Percentiles rank a stretch among this genome's conserved stretches.
These are phyloP conservation scores for Bradypodion pumilum DNA, from an alignment of 2,797 vertebrate species.

Conservation along the genomic window DNA sequence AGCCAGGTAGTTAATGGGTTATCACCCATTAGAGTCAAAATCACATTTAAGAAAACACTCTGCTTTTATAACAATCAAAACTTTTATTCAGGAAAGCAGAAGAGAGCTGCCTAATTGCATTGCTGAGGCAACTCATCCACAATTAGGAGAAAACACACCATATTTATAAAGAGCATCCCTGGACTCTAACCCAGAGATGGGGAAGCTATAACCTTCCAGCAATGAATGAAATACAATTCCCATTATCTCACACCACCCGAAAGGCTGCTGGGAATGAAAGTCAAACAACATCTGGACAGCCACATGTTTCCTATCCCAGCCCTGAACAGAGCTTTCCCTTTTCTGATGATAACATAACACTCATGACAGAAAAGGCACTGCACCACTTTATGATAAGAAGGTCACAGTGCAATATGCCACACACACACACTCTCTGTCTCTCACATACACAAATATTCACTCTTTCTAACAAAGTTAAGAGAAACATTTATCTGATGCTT, in stretches of 20 bases:
- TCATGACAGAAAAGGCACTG: constrained; percentile 27
- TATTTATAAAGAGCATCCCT: constrained; percentile 44
- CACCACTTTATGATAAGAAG: constrained; percentile 5
- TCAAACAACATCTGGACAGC: background rate
- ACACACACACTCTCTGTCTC: constrained; percentile 56
- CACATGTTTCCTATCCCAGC: background rate
- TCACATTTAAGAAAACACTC: constrained; percentile 19
- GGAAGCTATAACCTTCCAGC: background rate
- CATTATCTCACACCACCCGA: background rate
- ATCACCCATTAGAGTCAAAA: constrained; percentile 55
- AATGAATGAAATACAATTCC: background rate
- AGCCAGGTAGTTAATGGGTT: too few relatives aligned
- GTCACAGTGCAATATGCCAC: constrained; percentile 53
- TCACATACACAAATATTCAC: constrained; percentile 51
- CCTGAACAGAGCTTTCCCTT: constrained; percentile 58
- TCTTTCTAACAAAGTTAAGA: constrained; percentile 26
- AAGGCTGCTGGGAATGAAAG: background rate
- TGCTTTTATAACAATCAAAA: constrained; percentile 58
- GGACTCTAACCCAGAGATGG: constrained; percentile 40
- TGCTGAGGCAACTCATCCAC: constrained; percentile 49
- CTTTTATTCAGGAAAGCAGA: constrained; percentile 34
- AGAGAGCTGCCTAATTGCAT: constrained; percentile 43
- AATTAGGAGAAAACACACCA: constrained; percentile 60
- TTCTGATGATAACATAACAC: constrained; percentile 53
- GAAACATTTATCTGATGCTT: constrained; percentile 47